phyloP scores from a whole-genome alignment of 2,797 vertebrate species.

The Emys orbicularis region DNA sequence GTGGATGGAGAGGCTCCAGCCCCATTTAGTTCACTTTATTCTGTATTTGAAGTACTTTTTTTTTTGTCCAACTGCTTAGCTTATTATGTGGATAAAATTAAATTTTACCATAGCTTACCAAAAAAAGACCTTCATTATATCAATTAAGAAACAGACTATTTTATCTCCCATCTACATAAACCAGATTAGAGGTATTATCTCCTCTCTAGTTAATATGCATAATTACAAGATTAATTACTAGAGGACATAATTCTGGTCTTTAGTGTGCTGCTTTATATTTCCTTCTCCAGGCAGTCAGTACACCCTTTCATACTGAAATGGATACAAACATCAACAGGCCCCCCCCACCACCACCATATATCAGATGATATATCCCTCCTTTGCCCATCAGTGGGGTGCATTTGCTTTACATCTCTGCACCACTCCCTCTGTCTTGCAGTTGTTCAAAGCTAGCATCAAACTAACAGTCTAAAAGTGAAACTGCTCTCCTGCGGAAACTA shows the following conservation, averaged over 20 bases:
- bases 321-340: rapidly evolving
- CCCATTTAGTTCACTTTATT: not conserved
- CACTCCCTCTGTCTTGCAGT: not conserved
- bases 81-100: not conserved
- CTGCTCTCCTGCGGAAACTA: not conserved
- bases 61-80: not conserved
- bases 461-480: rapidly evolving
- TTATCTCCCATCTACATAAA: not conserved
- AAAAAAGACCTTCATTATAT: not conserved
- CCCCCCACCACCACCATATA: not conserved
- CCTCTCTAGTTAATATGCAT: not conserved
- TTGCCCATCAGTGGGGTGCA: not conserved
- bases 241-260: slow-evolving; percentile 13
- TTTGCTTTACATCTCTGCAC: not conserved
- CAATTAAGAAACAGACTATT: not conserved
- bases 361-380: not conserved
- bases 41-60: not conserved
- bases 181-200: not conserved
- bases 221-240: not conserved
- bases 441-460: not conserved
- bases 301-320: not conserved
- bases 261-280: not conserved
- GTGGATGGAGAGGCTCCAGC: not conserved
- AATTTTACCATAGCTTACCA: not conserved
- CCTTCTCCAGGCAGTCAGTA: not conserved